These are phyloP conservation scores for Tineola bisselliella DNA, from an alignment of 2,888 invertebrate species.

Conservation along the genomic window DNA sequence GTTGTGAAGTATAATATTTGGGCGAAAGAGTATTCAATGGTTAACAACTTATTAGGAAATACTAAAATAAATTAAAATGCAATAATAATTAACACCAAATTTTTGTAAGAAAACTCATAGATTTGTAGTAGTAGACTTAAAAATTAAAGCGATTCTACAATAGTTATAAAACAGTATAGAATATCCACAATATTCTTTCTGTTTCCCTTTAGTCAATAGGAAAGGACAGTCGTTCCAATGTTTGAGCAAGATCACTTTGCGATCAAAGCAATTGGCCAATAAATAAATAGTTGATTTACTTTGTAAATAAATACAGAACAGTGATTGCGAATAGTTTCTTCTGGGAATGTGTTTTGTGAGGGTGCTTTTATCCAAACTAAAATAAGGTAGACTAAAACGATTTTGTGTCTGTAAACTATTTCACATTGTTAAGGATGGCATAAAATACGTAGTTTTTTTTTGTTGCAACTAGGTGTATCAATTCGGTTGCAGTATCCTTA, in stretches of 20 bases:
- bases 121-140: no score
- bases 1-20: no score
- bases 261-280: constrained; percentile 60
- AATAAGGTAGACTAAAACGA: constrained; percentile 6
- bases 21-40: no score
- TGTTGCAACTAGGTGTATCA: no score
- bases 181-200: constrained; percentile 29
- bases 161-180: no score
- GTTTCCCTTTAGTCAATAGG: constrained; percentile 29
- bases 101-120: no score
- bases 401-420: not conserved
- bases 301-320: constrained; percentile 53
- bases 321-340: constrained; percentile 35
- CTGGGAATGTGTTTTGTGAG: constrained; percentile 21
- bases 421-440: not conserved
- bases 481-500: no score
- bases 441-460: not conserved
- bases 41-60: no score
- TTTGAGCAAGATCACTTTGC: constrained; percentile 46
- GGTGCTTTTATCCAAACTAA: not conserved
- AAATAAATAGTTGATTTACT: constrained; percentile 65
- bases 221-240: constrained; percentile 41
- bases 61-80: no score
- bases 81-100: no score
- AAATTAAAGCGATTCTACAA: no score